Evolutionary conservation across 64 coral and sea anemone species (phyloP), one percentile per base, ranked within the genome.

Genomic region (Orbicella faveolata): DNA sequence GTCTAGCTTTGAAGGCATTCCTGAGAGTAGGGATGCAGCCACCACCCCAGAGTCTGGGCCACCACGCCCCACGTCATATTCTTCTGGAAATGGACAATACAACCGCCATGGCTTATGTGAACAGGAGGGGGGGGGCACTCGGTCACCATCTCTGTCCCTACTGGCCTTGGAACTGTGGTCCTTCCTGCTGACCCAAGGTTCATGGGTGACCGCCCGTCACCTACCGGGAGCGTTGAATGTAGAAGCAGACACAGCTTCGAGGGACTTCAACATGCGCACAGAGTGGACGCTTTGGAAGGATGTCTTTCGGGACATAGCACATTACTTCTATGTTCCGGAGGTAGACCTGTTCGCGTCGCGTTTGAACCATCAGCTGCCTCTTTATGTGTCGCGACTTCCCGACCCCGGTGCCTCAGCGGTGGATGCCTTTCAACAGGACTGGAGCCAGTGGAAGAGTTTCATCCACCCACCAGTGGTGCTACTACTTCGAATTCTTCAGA

Each of bases 41-140:
- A 37, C 75, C 83, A 64, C 79, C 87, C 55, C 57, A 79, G 61
- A 72, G 36, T 36, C 73, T 35, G 30, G 80, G 53, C 36, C 57
- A 69, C 59, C 34, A 44, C n/a, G 39, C 83, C 37, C 89, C 89
- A 35, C 79, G n/a, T 19, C 89, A 85, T 74, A 68, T 92, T 21
- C 83, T 79, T 77, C 63, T 92, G 65, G 57, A 61, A 64, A 92
- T 92, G 68, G 83, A 92, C 89, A 91, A 91, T 33, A 90, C 78
- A 10, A 90, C 89, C 4, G 67, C 79, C 16, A 79, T 83, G 8
- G 61, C 90, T 0, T 92, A 92, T 44, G 75, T 87, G 33, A 87
- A 87, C 77, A 87, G 79, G 51, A 79, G 72, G 63, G 90, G 63
- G 90, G 83, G 90, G 4, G 75, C 25, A 92, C 90, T 65, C 61